Percentiles rank a stretch among this genome's conserved stretches.
These are phyloP conservation scores for Cervus canadensis DNA, from an alignment of 2,113 vertebrate genomes.

Conservation along the genomic window DNA sequence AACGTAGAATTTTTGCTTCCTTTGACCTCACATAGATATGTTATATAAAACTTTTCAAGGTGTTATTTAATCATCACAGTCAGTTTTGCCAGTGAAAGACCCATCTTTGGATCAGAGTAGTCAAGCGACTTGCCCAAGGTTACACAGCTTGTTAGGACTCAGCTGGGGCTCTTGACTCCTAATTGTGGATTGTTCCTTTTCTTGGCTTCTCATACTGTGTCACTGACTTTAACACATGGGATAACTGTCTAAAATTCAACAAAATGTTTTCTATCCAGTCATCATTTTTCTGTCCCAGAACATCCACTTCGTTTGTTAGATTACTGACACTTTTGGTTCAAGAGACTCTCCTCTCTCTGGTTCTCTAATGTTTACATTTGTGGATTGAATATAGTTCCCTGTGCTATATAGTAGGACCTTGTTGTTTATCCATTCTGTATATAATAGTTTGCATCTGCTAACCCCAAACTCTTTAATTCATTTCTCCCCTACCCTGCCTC, in stretches of 20 bases:
- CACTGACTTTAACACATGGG: neutral
- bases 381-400: neutral
- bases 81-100: neutral
- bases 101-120: neutral
- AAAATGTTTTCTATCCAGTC: neutral
- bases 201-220: neutral
- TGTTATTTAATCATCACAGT: slow-evolving; percentile 14
- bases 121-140: neutral
- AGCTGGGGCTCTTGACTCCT: neutral
- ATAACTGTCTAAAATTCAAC: neutral
- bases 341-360: neutral
- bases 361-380: neutral
- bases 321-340: neutral
- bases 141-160: neutral
- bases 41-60: neutral
- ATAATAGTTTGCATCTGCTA: neutral
- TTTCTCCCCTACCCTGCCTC: neutral
- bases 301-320: neutral
- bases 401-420: neutral
- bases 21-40: neutral
- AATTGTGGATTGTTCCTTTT: neutral
- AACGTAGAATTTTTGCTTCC: slow-evolving; percentile 38
- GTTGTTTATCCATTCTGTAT: neutral
- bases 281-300: slow-evolving; percentile 9
- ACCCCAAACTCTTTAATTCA: neutral